Percentiles rank a stretch among this genome's conserved stretches.
phyloP scores from a whole-genome alignment of 2,113 vertebrate species.

The Dipodomys stephensi region DNA sequence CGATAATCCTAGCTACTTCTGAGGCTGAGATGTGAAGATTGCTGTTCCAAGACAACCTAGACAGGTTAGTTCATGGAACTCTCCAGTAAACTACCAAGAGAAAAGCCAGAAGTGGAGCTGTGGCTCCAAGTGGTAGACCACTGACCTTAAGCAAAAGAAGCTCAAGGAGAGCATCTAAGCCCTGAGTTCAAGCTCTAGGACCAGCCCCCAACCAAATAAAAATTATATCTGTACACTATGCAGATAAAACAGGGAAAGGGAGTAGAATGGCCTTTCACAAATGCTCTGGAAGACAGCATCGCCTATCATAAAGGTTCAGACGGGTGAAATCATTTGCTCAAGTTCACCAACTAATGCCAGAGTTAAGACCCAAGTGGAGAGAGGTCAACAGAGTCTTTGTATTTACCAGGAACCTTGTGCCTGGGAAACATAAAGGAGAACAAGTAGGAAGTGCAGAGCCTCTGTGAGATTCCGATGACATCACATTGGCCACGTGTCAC shows the following conservation, averaged over 20 bases:
- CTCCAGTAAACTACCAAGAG: no score
- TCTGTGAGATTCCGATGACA: background rate
- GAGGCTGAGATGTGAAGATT: no score
- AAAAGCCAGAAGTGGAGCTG: no score
- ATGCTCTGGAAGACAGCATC: background rate
- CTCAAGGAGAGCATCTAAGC: no score
- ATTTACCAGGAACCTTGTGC: background rate
- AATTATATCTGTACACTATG: background rate
- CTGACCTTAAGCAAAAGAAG: no score
- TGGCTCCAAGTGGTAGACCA: no score
- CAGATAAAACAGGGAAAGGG: background rate
- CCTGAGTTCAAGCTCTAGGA: no score
- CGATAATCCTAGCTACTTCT: no score
- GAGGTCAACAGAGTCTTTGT: background rate
- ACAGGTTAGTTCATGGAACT: no score
- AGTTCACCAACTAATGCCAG: background rate
- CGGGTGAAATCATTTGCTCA: background rate
- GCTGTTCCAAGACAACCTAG: no score
- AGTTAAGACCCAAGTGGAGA: background rate
- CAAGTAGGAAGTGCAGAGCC: background rate
- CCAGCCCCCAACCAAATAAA: no score
- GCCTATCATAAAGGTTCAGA: background rate
- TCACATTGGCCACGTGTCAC: background rate
- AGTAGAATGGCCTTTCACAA: background rate
- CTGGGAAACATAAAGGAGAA: no score